Evolutionary conservation across 37 sponge, comb jelly and placozoan species (phyloP).

Genomic region (Oscarella lobularis): DNA sequence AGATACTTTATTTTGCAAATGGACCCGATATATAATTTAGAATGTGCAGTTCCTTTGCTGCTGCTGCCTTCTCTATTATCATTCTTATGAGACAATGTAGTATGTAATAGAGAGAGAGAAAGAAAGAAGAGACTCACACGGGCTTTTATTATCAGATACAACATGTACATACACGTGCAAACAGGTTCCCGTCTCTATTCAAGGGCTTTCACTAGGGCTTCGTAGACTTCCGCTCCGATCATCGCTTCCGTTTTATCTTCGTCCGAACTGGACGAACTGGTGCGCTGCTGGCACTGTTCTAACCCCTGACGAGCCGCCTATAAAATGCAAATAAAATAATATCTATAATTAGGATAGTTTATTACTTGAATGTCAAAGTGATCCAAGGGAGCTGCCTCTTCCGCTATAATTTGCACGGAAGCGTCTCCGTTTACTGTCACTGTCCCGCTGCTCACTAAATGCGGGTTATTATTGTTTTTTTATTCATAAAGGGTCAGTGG

Average conservation of each 20-base stretch:
- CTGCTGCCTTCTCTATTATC: no score
- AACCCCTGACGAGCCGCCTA: constrained; percentile 63
- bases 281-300: constrained; percentile 56
- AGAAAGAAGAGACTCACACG: no score
- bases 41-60: no score
- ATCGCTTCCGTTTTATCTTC: constrained; percentile 60
- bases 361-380: constrained; percentile 54
- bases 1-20: no score
- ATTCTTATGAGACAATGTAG: no score
- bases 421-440: constrained; percentile 83
- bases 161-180: no score
- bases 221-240: constrained; percentile 77
- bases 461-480: not conserved
- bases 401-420: constrained; percentile 87
- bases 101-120: no score
- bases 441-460: constrained; percentile 84
- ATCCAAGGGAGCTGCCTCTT: constrained; percentile 68
- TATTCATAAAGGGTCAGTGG: not conserved
- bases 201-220: constrained; percentile 73
- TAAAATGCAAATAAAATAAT: not conserved
- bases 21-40: no score
- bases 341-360: no score
- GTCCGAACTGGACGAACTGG: constrained; percentile 42
- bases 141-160: no score
- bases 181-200: no score